Conservation (phyloP, 2,113 vertebrate genomes). For the Actenoides lindsayi region DNA sequence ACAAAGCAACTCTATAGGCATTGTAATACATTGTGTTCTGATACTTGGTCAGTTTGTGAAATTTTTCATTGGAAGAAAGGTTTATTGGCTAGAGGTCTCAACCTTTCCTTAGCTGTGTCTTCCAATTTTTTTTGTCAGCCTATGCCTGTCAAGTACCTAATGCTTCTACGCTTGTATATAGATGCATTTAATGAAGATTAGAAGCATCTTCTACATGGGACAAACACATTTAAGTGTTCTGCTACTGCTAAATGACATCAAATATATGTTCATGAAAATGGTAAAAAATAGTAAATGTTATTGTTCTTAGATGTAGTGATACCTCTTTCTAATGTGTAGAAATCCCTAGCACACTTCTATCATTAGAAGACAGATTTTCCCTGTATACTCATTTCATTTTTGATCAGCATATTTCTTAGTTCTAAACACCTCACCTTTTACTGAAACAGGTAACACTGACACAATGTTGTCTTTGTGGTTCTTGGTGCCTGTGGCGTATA, state of each 20-base stretch:
- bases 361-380: not conserved
- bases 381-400: not conserved
- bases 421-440: not conserved
- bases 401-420: not conserved
- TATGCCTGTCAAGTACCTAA: not conserved
- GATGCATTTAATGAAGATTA: not conserved
- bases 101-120: not conserved
- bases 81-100: not conserved
- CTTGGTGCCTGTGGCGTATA: slow-evolving; percentile 4
- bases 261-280: not conserved
- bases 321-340: not conserved
- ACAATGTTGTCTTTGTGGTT: slow-evolving; percentile 38
- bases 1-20: rapidly evolving
- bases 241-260: not conserved
- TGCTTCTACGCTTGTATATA: not conserved
- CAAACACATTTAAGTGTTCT: not conserved
- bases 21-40: not conserved
- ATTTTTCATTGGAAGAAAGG: not conserved
- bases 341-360: not conserved
- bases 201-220: not conserved
- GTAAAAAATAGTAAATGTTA: not conserved
- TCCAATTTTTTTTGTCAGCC: not conserved
- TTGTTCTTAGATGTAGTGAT: not conserved
- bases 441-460: not conserved
- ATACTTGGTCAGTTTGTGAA: not conserved